Base-by-base conservation (phyloP, 2,888 invertebrate species). In the Invenusta paracnida region DNA sequence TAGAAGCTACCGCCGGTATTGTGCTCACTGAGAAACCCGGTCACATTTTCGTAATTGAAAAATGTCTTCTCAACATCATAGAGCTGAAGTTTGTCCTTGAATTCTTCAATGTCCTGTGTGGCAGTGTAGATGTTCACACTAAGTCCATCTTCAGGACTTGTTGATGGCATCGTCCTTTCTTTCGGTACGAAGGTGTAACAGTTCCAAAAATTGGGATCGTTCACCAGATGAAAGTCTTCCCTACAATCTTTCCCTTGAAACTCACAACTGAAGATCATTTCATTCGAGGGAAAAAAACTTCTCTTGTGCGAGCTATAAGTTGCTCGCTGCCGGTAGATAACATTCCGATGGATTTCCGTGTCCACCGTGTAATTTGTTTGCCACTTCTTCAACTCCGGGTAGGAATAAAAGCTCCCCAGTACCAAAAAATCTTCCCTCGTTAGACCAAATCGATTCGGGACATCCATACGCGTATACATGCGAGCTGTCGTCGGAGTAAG, bases 281-380 rank as follows among this genome's bases (percentile, higher is more conserved):
- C 73, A 73, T 73, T 73, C 2, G 73, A 73, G 2, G 73, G 73
- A 73, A 13, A 25, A 73, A 73, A 73, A 23, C 73, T 73, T 73
- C 73, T 73, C 23, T 13, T 23, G 27, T 73, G 73, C 11, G 73
- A 73, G 2, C 11, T 13, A 23, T 73, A 73, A 2, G 73, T 73
- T 13, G 73, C 11, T 73, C 73, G 5, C 23, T 73, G 73, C 5
- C 73, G 11, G 23, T 23, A 25, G 5, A 73, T 73, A 23, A 73
- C 23, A n/a, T 73, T 73, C 25, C 73, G 5, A 23, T 73, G 73
- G 23, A 73, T 73, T 5, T 73, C 73, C 25, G 73, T 73, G 73
- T 73, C 73, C 23, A 13, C 23, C 2, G 73, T 73, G 23, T 73
- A 73, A 23, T 73, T 73, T n/a, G 73, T 73, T 5, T 23, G 5